Evolutionary conservation across 2,888 invertebrate genomes (phyloP).

Genomic region (Lamellibrachia satsuma): DNA sequence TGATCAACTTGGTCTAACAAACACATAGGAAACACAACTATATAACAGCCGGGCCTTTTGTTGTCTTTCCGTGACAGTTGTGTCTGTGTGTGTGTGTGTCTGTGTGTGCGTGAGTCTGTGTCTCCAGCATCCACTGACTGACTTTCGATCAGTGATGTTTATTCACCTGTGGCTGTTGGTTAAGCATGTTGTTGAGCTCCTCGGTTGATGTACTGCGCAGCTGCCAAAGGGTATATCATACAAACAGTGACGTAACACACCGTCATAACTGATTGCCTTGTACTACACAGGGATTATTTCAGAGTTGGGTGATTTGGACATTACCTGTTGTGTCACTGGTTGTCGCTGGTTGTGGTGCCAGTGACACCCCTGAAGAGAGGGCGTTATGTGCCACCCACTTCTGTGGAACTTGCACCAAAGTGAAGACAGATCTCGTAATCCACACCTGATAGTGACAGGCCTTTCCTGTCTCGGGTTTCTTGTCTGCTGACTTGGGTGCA

Average conservation of each 20-base stretch:
- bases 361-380: not conserved
- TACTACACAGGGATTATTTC: not conserved
- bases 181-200: not conserved
- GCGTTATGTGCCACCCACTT: not conserved
- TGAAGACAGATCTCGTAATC: not conserved
- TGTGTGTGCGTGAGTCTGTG: not conserved
- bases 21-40: not conserved
- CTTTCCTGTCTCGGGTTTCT: not conserved
- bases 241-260: not conserved
- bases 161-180: not conserved
- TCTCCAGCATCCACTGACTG: not conserved
- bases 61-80: not conserved
- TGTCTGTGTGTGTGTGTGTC: not conserved
- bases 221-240: not conserved
- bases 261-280: not conserved
- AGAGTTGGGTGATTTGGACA: not conserved
- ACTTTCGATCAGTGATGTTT: not conserved
- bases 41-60: not conserved
- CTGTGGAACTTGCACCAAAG: conserved; percentile 17
- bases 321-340: not conserved
- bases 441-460: not conserved
- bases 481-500: not conserved
- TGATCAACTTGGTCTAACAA: not conserved
- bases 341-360: not conserved
- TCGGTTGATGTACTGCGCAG: not conserved